A percentile compares a stretch with the other conserved stretches of the same genome.
Evolutionary conservation across 1,140 invertebrate species (phyloP).

Genomic region (Melipona quadrifasciata): DNA sequence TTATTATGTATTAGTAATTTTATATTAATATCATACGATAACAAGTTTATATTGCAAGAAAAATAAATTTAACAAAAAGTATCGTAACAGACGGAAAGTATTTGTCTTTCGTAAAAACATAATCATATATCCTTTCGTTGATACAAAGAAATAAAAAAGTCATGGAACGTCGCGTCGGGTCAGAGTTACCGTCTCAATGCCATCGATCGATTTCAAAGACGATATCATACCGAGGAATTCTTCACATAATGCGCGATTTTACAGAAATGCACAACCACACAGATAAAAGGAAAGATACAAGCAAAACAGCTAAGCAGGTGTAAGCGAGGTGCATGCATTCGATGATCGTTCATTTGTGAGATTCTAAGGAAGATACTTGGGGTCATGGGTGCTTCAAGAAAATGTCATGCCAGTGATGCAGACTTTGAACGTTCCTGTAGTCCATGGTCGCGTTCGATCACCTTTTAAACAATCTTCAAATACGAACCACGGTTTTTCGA

Average conservation of each 20-base stretch:
- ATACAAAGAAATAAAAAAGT: neutral
- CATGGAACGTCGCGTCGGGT: neutral
- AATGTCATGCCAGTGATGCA: conserved; percentile 64
- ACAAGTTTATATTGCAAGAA: neutral
- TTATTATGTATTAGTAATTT: neutral
- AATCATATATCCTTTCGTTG: neutral
- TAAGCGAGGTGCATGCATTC: conserved; percentile 23
- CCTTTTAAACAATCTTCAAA: conserved; percentile 32
- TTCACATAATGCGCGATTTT: neutral
- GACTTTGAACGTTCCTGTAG: conserved; percentile 50
- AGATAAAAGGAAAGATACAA: conserved; percentile 28
- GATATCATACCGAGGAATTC: neutral
- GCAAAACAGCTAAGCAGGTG: conserved; percentile 4
- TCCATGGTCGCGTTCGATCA: conserved; percentile 53
- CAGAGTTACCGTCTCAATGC: conserved; percentile 61
- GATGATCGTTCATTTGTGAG: conserved; percentile 35
- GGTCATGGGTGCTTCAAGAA: conserved; percentile 58
- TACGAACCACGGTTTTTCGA: neutral
- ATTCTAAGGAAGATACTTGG: conserved; percentile 61
- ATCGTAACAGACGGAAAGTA: neutral
- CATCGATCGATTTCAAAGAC: conserved; percentile 9
- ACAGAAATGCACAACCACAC: neutral
- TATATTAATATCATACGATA: neutral
- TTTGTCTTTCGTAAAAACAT: neutral
- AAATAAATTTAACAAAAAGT: neutral